A percentile compares a stretch with the other conserved stretches of the same genome.
phyloP scores from a whole-genome alignment of 2,888 invertebrate genomes.

The Spicauda simplicius region DNA sequence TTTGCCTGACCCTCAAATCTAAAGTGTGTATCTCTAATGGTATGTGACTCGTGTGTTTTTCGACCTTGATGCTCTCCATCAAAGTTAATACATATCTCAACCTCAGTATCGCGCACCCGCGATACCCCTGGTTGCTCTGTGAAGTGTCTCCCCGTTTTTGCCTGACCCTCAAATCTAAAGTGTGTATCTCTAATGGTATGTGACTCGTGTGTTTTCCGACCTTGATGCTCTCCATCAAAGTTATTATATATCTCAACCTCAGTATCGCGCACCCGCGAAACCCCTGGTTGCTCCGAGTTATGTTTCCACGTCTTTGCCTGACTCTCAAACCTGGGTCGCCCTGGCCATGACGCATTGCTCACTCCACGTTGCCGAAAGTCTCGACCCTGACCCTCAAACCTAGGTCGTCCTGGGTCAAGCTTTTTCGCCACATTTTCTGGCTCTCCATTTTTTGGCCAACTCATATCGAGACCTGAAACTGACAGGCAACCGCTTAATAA shows the following conservation, averaged over 20 bases:
- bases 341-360: conserved; percentile 11
- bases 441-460: conserved; percentile 5
- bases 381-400: conserved; percentile 8
- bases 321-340: conserved; percentile 7
- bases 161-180: no score
- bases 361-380: conserved; percentile 16
- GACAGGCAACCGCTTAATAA: conserved; percentile 12
- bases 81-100: no score
- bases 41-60: no score
- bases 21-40: no score
- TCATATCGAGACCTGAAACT: conserved; percentile 9
- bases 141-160: no score
- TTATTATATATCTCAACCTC: conserved; percentile 2
- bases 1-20: no score
- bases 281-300: conserved; percentile 10
- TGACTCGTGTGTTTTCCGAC: conserved; percentile 1
- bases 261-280: conserved; percentile 4
- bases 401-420: conserved; percentile 7
- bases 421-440: not conserved
- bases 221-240: conserved; percentile 7
- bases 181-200: no score
- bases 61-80: no score
- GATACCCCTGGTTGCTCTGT: no score
- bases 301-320: conserved; percentile 7
- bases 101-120: no score